Evolutionary conservation across 2,113 vertebrate genomes (phyloP).

Genomic region (Proteles cristata): DNA sequence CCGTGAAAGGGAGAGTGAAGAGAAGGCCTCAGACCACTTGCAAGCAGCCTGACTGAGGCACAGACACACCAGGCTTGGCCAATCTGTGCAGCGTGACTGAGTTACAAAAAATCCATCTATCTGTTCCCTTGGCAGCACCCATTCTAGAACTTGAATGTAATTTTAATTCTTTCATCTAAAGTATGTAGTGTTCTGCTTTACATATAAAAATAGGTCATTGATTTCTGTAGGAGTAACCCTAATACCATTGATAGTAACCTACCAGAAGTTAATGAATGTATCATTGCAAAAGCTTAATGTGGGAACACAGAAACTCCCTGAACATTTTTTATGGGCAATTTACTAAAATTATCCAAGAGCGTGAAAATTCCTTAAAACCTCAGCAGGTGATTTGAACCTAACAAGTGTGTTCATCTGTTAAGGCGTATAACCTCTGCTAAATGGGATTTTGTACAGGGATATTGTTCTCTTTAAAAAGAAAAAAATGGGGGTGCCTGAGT

Average conservation of each 20-base stretch:
- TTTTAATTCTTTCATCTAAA: not conserved
- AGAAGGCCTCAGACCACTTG: accelerated
- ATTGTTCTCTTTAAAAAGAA: not conserved
- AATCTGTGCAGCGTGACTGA: too few relatives aligned
- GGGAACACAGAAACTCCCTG: not conserved
- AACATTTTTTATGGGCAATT: not conserved
- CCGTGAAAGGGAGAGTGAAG: not conserved
- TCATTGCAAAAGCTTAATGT: not conserved
- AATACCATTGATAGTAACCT: not conserved
- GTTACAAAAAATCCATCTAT: not conserved
- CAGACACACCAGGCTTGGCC: accelerated
- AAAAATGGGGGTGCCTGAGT: too few relatives aligned
- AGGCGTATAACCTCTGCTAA: not conserved
- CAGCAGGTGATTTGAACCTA: not conserved
- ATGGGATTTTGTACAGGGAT: not conserved
- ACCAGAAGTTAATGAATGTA: not conserved
- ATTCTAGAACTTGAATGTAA: not conserved
- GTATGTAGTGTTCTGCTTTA: not conserved
- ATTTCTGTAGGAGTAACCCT: not conserved
- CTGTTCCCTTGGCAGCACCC: not conserved
- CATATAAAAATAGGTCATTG: not conserved
- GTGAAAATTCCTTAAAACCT: conserved; percentile 47
- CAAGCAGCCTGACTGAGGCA: not conserved
- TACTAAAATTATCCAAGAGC: not conserved
- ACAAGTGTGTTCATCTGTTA: not conserved